Evolutionary conservation across 2,888 invertebrate species (phyloP).

Genomic region (Reticulitermes lucifugus): DNA sequence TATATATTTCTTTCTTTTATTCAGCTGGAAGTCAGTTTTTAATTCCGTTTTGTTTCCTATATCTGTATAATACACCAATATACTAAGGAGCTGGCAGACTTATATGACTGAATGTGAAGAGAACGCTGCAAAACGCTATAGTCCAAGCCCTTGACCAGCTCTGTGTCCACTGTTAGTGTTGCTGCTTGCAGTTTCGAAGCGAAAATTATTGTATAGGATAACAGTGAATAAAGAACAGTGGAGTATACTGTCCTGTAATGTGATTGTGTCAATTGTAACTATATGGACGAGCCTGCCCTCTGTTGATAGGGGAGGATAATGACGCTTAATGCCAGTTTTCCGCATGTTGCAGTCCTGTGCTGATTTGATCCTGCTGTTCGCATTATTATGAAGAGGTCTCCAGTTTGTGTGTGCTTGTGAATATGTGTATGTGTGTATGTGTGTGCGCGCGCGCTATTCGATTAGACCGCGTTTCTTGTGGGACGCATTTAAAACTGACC

Average conservation of each 20-base stretch:
- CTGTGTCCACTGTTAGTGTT: not conserved
- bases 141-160: not conserved
- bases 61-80: too few species aligned
- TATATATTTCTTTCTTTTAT: too few species aligned
- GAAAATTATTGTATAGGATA: conserved; percentile 34
- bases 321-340: conserved; percentile 48
- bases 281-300: conserved; percentile 45
- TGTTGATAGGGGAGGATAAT: conserved; percentile 50
- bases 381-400: conserved; percentile 30
- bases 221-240: conserved; percentile 45
- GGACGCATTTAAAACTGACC: conserved; percentile 47
- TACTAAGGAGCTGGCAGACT: too few species aligned
- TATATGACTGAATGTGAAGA: too few species aligned
- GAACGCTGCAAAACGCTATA: not conserved
- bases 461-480: conserved; percentile 50
- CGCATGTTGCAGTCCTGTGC: conserved; percentile 26
- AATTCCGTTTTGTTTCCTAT: too few species aligned
- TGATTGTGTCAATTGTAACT: conserved; percentile 48
- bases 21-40: too few species aligned
- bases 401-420: not conserved
- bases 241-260: conserved; percentile 46
- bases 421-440: too few species aligned
- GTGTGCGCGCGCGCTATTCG: not conserved
- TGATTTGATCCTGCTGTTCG: conserved; percentile 29
- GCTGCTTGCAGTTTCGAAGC: conserved; percentile 3